Conservation (phyloP, 2,888 invertebrate species). For the Pyrgus malvae region DNA sequence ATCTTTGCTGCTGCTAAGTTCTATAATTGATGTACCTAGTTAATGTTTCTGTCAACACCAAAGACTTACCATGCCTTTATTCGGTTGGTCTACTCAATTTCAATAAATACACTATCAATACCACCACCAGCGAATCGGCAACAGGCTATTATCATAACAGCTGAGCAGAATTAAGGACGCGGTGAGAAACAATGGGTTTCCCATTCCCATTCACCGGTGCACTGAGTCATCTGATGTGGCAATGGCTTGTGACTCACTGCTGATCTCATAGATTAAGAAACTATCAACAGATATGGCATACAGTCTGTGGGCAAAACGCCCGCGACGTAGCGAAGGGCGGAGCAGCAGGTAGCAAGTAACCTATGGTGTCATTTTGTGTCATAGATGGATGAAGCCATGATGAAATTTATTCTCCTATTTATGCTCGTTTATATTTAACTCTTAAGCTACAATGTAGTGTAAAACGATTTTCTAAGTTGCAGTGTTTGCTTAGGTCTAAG, state of each 20-base stretch:
- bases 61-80: too few species aligned
- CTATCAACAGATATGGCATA: slow-evolving; percentile 47
- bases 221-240: slow-evolving; percentile 76
- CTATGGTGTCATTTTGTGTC: slow-evolving; percentile 24
- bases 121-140: slow-evolving; percentile 1
- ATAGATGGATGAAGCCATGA: slow-evolving; percentile 9
- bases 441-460: background rate
- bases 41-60: too few species aligned
- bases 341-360: background rate
- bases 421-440: too few species aligned
- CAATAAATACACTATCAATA: background rate
- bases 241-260: slow-evolving; percentile 68
- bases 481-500: too few species aligned
- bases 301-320: slow-evolving; percentile 15
- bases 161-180: slow-evolving; percentile 56
- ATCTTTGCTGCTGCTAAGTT: too few species aligned
- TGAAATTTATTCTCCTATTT: slow-evolving; percentile 3
- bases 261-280: slow-evolving; percentile 58
- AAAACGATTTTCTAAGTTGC: too few species aligned
- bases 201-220: slow-evolving; percentile 61
- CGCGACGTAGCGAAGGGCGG: slow-evolving; percentile 10
- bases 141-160: slow-evolving; percentile 41
- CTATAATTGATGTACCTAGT: too few species aligned
- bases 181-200: slow-evolving; percentile 68
- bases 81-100: too few species aligned